Evolutionary conservation across 2,797 vertebrate species (phyloP).

Genomic region (Poeciliopsis infans): DNA sequence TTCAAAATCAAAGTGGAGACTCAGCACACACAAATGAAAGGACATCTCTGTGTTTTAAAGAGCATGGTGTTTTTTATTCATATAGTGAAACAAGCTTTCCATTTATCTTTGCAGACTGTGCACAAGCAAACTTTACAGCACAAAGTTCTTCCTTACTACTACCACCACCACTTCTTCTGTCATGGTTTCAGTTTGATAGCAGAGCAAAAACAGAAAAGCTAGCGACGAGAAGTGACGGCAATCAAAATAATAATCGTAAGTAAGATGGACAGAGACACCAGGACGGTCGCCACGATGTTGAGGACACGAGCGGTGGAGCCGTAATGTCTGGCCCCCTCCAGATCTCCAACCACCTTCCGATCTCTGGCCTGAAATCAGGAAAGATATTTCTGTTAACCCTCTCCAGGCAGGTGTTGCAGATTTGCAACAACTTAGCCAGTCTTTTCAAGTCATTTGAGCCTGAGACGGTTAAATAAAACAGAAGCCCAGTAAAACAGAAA

Average conservation of each 20-base stretch:
- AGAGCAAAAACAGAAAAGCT: not conserved
- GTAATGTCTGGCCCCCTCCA: constrained; percentile 26
- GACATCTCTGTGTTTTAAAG: not conserved
- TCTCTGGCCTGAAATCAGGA: constrained; percentile 64
- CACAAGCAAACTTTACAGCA: not conserved
- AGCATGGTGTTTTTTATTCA: not conserved
- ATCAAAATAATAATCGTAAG: not conserved
- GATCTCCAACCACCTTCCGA: constrained; percentile 56
- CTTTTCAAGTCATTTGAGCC: too few species aligned
- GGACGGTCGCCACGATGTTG: constrained; percentile 32
- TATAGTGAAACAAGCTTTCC: not conserved
- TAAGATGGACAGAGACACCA: not conserved
- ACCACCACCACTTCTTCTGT: not conserved
- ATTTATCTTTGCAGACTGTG: not conserved
- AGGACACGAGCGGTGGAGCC: constrained; percentile 38
- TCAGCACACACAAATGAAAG: not conserved
- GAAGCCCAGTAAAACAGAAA: not conserved
- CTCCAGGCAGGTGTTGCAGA: too few species aligned
- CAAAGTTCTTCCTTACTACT: not conserved
- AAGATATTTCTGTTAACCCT: not conserved
- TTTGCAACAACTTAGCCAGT: too few species aligned
- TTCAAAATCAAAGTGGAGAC: not conserved
- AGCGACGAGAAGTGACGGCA: not conserved
- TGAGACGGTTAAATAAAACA: too few species aligned
- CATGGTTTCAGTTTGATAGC: not conserved